Evolutionary conservation across 2,888 invertebrate species (phyloP), one percentile per base, ranked within the genome.

Genomic region (Griposia aprilina): DNA sequence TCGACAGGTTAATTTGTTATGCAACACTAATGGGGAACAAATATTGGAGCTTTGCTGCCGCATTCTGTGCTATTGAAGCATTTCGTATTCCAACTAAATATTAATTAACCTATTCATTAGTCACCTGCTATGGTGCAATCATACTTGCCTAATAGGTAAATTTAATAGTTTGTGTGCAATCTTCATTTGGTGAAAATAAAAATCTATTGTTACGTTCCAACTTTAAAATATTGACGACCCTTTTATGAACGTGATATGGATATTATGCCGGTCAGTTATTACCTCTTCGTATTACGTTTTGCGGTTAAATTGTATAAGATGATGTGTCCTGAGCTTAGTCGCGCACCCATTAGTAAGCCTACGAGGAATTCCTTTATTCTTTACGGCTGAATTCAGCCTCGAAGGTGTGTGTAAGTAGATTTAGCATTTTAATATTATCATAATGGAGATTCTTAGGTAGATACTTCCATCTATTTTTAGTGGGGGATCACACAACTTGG

Each of bases 1-100:
- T 86, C 71, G 80, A 76, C 81, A 80, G 77, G 85, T 83, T 80
- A 83, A 84, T 87, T 87, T 83, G 78, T 88, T 77, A 5, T 41
- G 78, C 82, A 81, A 82, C 80, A 68, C 85, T 88, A 88, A 90
- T 90, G 87, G 82, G 80, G 80, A 62, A 78, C 85, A 83, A 90
- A 90, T 82, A 88, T 89, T 90, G 79, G 70, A 78, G 41, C 5
- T 85, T 82, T 78, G 63, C 76, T 82, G 69, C 84, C 77, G 78
- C 87, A 86, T 88, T 89, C 87, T 80, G 73, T 74, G 82, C 83
- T 68, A 78, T 76, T 72, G 72, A 78, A 78, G 83, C 83, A 78
- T 78, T 86, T 82, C 78, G 78, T 76, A 81, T 71, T 87, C 80
- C 74, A 85, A 88, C 83, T 87, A 82, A 77, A 80, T 79, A 74